phyloP scores from a whole-genome alignment of 1,140 invertebrate genomes.

The Elymnias hypermnestra region DNA sequence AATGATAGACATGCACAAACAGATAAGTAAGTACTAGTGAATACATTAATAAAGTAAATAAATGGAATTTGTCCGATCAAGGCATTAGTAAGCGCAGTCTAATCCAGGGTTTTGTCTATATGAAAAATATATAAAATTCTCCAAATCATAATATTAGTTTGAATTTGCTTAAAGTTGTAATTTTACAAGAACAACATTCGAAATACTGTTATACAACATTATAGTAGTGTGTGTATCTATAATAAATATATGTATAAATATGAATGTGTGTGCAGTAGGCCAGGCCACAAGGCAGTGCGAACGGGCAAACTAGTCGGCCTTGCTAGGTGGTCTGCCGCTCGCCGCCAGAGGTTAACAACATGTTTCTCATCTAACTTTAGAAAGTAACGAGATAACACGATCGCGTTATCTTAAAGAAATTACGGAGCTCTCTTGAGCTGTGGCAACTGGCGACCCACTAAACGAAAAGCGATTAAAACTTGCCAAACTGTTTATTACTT shows the following conservation, averaged over 20 bases:
- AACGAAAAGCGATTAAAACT: slow-evolving; percentile 4
- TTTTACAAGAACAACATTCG: background rate
- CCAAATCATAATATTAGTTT: too few species aligned
- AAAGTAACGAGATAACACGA: slow-evolving; percentile 62
- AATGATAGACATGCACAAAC: too few species aligned
- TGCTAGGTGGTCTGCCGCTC: slow-evolving; percentile 62
- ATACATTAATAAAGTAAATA: too few species aligned
- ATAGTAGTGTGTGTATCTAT: background rate
- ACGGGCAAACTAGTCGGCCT: slow-evolving; percentile 57
- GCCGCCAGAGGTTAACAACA: slow-evolving; percentile 69
- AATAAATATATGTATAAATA: slow-evolving; percentile 9
- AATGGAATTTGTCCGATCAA: too few species aligned
- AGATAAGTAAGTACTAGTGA: too few species aligned
- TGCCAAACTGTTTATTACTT: slow-evolving; percentile 5
- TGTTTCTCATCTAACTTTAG: slow-evolving; percentile 70
- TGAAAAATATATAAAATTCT: too few species aligned
- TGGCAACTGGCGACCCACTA: slow-evolving; percentile 9
- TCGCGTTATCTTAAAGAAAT: slow-evolving; percentile 28
- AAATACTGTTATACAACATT: slow-evolving; percentile 4
- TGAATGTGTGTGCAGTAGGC: slow-evolving; percentile 29
- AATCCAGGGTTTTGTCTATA: too few species aligned
- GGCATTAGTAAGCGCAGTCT: too few species aligned
- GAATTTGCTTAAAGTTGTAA: too few species aligned
- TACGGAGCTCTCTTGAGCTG: slow-evolving; percentile 10
- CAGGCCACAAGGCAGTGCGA: slow-evolving; percentile 29